Base-by-base conservation (phyloP, 2,888 invertebrate species). In the Nezara viridula region DNA sequence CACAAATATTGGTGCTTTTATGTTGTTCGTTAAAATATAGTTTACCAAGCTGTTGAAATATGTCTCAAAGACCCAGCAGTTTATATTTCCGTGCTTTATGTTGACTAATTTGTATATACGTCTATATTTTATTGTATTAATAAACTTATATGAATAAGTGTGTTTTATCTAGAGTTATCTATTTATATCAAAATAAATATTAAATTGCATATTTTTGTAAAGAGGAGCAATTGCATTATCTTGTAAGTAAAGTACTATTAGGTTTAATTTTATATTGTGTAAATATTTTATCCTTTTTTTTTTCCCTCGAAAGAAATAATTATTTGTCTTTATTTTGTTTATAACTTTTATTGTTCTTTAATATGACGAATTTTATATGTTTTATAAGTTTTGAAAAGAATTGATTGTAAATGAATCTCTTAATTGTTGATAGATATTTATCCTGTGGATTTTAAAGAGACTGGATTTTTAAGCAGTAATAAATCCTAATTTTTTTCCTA, bases 1-100 rank as follows among this genome's bases (percentile, higher is more conserved):
- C 44, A 47, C 77, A 44, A 77, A 86, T 86, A 86, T 86, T 86
- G 86, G 50, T 86, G 55, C 50, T 86, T 52, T 47, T 86, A 52
- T 52, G 50, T 50, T 86, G n/a, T 86, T 86, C 47, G 14, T 85
- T 85, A 40, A 49, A 85, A 47, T 85, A 85, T 32, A 85, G 47
- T 44, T 85, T 50, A 85, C 47, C 27, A 21, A 85, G 32, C 47
- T 85, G 44, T 85, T 85, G 6, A 50, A 44, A 85, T 21, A 32
- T 85, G 47, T 85, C 85, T 85, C 16, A 16, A 50, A 85, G 47
- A 85, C 50, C 47, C 85, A 47, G n/a, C 44, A n/a, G 44, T 81
- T 44, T 81, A 81, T 81, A 81, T 81, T 81, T 16, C 44, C n/a
- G n/a, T 81, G 44, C 44, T 73, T 73, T 73, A 7, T 81, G 81